Conservation (phyloP, 1,140 invertebrate species). For the Trachymyrmex cornetzi region DNA sequence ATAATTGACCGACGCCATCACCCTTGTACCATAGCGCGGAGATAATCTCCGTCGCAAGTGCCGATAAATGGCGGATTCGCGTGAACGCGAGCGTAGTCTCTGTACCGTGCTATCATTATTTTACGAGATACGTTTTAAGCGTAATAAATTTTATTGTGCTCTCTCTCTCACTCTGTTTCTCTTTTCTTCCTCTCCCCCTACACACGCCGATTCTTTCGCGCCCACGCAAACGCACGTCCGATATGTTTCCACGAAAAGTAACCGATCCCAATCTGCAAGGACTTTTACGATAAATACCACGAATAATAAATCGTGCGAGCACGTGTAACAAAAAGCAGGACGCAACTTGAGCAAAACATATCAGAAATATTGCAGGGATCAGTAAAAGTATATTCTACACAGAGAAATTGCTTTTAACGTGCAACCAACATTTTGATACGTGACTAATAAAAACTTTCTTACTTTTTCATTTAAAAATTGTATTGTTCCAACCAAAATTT, state of each 20-base stretch:
- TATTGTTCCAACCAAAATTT: too few relatives aligned
- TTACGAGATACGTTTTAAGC: constrained; percentile 75
- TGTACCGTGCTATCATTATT: constrained; percentile 75
- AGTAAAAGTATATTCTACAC: neutral
- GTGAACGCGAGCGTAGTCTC: constrained; percentile 73
- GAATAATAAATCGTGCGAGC: constrained; percentile 19
- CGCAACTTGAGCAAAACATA: constrained; percentile 5
- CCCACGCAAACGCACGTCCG: constrained; percentile 36
- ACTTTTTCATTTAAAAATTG: too few relatives aligned
- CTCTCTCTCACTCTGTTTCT: neutral
- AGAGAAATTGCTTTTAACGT: too few relatives aligned
- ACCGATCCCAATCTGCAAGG: constrained; percentile 58
- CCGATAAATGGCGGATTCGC: constrained; percentile 77
- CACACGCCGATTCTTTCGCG: constrained; percentile 44
- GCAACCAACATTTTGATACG: too few relatives aligned
- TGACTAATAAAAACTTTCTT: too few relatives aligned
- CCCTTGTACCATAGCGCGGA: constrained; percentile 69
- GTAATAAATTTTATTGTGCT: constrained; percentile 76
- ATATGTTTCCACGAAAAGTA: constrained; percentile 45
- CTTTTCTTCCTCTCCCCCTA: neutral
- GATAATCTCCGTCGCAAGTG: constrained; percentile 75
- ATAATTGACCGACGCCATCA: constrained; percentile 78
- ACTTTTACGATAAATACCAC: constrained; percentile 52
- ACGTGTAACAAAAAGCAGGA: constrained; percentile 12
- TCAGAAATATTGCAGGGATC: neutral